Evolutionary conservation across 2,797 vertebrate species (phyloP).

Genomic region (Gymnothorax reevesii): DNA sequence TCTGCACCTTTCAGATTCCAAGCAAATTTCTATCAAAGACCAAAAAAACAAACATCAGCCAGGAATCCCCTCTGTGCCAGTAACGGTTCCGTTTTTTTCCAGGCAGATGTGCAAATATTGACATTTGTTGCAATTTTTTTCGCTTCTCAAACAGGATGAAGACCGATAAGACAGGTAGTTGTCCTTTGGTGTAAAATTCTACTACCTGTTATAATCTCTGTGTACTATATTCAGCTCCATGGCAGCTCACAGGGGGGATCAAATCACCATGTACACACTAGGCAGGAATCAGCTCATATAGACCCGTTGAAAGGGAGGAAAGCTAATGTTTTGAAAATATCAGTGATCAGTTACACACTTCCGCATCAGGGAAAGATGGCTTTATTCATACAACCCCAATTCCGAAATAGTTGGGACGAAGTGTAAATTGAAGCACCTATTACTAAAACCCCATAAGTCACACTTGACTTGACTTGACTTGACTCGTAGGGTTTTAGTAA

Average conservation of each 20-base stretch:
- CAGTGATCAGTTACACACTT: neutral
- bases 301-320: neutral
- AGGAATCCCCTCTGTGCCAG: neutral
- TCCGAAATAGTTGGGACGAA: too few species aligned
- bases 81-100: neutral
- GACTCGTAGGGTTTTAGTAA: too few species aligned
- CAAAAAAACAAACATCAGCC: constrained; percentile 1
- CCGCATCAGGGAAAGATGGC: neutral
- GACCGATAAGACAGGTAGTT: neutral
- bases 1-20: neutral
- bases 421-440: too few species aligned
- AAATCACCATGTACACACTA: neutral
- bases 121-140: neutral
- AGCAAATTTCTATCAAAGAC: neutral
- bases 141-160: neutral
- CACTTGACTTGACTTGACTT: too few species aligned
- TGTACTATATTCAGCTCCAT: neutral
- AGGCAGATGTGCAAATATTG: constrained; percentile 19
- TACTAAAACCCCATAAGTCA: too few species aligned
- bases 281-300: neutral
- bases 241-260: neutral
- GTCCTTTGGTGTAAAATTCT: neutral
- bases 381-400: too few species aligned
- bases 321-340: neutral
- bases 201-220: neutral